Evolutionary conservation across 2,797 vertebrate species (phyloP).

Genomic region (Myiotriccus ornatus): DNA sequence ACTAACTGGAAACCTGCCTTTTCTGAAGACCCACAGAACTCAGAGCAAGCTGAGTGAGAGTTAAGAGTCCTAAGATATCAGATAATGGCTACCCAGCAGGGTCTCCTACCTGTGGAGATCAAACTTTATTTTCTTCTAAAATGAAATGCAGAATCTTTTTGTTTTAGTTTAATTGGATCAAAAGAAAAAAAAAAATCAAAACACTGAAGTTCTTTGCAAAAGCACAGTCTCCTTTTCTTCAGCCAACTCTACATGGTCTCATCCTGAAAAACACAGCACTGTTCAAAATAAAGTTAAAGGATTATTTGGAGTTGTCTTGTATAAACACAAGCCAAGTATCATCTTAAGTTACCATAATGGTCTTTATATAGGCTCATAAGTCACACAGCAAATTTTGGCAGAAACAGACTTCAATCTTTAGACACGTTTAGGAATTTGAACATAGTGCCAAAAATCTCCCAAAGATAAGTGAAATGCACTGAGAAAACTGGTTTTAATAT

Average conservation of each 20-base stretch:
- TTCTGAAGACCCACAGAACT: not conserved
- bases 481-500: conserved; percentile 57
- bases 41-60: not conserved
- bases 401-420: not conserved
- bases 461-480: conserved; percentile 32
- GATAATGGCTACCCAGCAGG: not conserved
- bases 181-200: not conserved
- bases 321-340: conserved; percentile 40
- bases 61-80: not conserved
- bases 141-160: not conserved
- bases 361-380: conserved; percentile 26
- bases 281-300: conserved; percentile 30
- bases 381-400: conserved; percentile 8
- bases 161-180: not conserved
- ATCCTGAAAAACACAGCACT: not conserved
- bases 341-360: conserved; percentile 20
- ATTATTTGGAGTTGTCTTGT: conserved; percentile 40
- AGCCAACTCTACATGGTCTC: not conserved
- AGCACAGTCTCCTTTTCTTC: not conserved
- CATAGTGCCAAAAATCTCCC: not conserved
- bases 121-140: not conserved
- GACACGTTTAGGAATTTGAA: conserved; percentile 10
- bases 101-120: not conserved
- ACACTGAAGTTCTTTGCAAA: not conserved
- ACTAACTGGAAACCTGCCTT: not conserved